phyloP scores from a whole-genome alignment of 1,140 invertebrate genomes.

The Penaeus chinensis region DNA sequence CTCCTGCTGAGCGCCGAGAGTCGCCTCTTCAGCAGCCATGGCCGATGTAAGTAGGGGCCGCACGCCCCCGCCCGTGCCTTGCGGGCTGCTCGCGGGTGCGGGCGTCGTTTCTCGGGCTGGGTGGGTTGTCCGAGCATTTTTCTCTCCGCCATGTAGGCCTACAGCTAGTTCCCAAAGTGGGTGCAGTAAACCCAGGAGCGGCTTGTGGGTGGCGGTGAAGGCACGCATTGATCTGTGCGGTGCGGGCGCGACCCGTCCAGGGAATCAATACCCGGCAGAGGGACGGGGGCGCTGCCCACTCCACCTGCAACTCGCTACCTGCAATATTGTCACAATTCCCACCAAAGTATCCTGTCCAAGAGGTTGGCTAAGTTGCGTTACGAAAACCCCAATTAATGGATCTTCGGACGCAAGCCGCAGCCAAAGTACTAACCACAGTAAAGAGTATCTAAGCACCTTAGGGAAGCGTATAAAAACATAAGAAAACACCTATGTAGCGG shows the following conservation, averaged over 20 bases:
- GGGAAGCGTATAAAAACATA: too few species aligned
- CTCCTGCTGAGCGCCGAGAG: constrained; percentile 32
- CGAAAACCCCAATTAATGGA: too few species aligned
- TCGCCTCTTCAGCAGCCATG: constrained; percentile 46
- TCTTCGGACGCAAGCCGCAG: too few species aligned
- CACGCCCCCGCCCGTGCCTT: neutral
- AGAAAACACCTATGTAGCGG: too few species aligned
- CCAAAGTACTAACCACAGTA: too few species aligned
- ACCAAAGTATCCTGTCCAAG: too few species aligned
- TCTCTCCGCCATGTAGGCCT: too few species aligned
- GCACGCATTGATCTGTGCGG: constrained; percentile 39
- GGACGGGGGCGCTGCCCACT: neutral
- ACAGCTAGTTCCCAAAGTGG: neutral
- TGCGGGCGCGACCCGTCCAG: constrained; percentile 4
- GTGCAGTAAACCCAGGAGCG: neutral
- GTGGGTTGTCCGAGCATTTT: too few species aligned
- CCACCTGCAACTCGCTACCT: neutral
- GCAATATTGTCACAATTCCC: too few species aligned
- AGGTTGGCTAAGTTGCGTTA: too few species aligned
- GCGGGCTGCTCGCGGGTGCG: neutral
- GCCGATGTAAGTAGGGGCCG: constrained; percentile 45
- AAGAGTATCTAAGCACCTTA: too few species aligned
- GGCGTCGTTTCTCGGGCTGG: neutral
- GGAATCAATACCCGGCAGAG: constrained; percentile 42
- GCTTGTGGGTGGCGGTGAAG: constrained; percentile 27